Evolutionary conservation across 1,140 invertebrate species (phyloP).

Genomic region (Apocrypta bakeri): DNA sequence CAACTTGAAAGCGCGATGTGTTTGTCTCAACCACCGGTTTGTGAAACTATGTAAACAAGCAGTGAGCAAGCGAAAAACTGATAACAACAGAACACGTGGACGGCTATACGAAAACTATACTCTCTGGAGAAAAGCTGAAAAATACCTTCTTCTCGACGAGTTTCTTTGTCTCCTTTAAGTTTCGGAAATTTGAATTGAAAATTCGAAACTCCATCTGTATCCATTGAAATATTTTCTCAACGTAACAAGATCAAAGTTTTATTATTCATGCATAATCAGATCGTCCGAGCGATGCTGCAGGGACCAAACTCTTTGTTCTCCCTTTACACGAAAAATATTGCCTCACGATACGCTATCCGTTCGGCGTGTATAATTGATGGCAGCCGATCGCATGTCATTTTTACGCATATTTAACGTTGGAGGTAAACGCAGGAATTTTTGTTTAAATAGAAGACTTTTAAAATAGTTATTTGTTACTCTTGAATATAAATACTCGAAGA

Average conservation of each 20-base stretch:
- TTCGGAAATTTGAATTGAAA: no score
- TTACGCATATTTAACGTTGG: background rate
- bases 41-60: background rate
- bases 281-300: background rate
- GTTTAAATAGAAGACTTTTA: background rate
- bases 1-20: background rate
- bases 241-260: no score
- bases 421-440: background rate
- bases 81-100: background rate
- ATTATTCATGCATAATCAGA: background rate
- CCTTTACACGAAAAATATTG: constrained; percentile 12
- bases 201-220: no score
- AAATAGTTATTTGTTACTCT: background rate
- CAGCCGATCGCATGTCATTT: background rate
- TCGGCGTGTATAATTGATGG: constrained; percentile 21
- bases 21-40: background rate
- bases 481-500: background rate
- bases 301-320: constrained; percentile 1
- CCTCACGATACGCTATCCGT: background rate
- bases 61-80: background rate
- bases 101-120: no score
- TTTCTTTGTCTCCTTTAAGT: no score
- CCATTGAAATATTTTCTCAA: no score
- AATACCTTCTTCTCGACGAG: no score
- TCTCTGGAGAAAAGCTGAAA: no score